Conservation (phyloP, 2,888 invertebrate genomes). For the Agelastica alni region DNA sequence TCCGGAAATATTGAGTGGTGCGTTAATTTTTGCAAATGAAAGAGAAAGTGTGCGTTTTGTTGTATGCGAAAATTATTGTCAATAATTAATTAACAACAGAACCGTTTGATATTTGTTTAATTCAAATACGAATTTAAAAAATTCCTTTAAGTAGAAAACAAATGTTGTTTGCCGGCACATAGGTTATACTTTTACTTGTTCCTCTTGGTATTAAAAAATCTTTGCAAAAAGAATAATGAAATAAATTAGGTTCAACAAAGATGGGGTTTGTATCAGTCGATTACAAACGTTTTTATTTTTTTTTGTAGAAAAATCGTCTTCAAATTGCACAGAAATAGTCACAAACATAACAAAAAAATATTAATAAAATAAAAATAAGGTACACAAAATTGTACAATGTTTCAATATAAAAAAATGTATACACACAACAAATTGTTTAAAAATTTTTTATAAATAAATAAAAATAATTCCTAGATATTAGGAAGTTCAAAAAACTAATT, state of each 20-base stretch:
- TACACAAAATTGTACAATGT: slow-evolving; percentile 36
- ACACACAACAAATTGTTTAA: slow-evolving; percentile 41
- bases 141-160: background rate
- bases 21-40: too few relatives aligned
- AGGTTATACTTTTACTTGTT: background rate
- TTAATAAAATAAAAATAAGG: slow-evolving; percentile 33
- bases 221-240: slow-evolving; percentile 33
- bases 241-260: slow-evolving; percentile 40
- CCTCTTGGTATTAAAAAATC: slow-evolving; percentile 18
- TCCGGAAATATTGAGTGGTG: too few relatives aligned
- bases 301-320: slow-evolving; percentile 32
- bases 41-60: too few relatives aligned
- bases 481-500: slow-evolving; percentile 38
- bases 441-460: slow-evolving; percentile 37
- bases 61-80: too few relatives aligned
- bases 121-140: background rate
- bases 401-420: slow-evolving; percentile 34
- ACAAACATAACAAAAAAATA: slow-evolving; percentile 36
- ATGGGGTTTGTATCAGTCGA: slow-evolving; percentile 48
- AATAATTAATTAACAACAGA: background rate
- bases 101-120: background rate
- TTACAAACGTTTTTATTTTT: slow-evolving; percentile 24
- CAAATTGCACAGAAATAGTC: slow-evolving; percentile 33
- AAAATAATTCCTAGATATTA: slow-evolving; percentile 22
- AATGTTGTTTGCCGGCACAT: background rate